phyloP scores from a whole-genome alignment of 2,113 vertebrate genomes.

The pig (Sus scrofa) region T2T-Sscrofa CM000818.6:46234001-46234500 shows the following conservation, averaged over 20 bases:
- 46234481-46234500: neutral
- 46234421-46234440: neutral
- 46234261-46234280: neutral
- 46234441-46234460: conserved; percentile 7
- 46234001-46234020: neutral
- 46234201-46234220: neutral
- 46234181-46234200: neutral
- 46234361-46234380: neutral
- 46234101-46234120: neutral
- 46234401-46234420: neutral
- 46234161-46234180: no score
- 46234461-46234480: neutral
- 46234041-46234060: neutral
- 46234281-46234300: neutral
- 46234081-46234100: neutral
- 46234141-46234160: neutral
- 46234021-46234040: neutral
- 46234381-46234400: neutral
- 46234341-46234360: neutral
- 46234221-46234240: no score
- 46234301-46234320: neutral
- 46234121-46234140: neutral
- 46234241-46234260: neutral
- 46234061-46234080: neutral
- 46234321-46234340: neutral